phyloP scores from a whole-genome alignment of 2,113 vertebrate genomes.

The Onychostoma macrolepis region DNA sequence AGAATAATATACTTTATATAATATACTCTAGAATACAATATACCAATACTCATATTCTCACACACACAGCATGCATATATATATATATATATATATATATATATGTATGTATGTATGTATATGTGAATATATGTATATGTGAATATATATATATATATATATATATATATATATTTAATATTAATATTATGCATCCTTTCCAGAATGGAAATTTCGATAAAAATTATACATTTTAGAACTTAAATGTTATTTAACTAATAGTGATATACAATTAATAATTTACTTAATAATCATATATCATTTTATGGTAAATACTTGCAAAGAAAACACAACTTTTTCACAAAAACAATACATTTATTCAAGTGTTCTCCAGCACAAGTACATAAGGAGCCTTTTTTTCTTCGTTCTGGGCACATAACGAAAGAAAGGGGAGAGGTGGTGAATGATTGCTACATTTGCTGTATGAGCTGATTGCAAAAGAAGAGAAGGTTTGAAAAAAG shows the following conservation, averaged over 20 bases:
- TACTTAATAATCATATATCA: no score
- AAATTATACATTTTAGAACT: not conserved
- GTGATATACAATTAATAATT: not conserved
- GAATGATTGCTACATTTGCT: conserved; percentile 94
- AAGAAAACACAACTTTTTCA: conserved; percentile 68
- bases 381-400: conserved; percentile 91
- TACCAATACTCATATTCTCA: no score
- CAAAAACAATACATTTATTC: conserved; percentile 99
- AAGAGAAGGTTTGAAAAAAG: conserved; percentile 82
- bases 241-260: not conserved
- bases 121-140: no score
- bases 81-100: no score
- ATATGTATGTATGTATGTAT: no score
- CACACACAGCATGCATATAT: no score
- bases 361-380: conserved; percentile 99
- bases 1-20: no score
- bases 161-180: no score
- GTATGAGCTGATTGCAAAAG: conserved; percentile 85
- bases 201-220: no score
- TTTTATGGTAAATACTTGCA: not conserved
- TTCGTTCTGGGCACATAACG: conserved; percentile 91
- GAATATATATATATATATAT: no score
- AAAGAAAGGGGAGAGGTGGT: conserved; percentile 81
- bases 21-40: no score
- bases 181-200: no score